phyloP scores from a whole-genome alignment of 2,797 vertebrate genomes.

The Onychomys leucogaster region DNA sequence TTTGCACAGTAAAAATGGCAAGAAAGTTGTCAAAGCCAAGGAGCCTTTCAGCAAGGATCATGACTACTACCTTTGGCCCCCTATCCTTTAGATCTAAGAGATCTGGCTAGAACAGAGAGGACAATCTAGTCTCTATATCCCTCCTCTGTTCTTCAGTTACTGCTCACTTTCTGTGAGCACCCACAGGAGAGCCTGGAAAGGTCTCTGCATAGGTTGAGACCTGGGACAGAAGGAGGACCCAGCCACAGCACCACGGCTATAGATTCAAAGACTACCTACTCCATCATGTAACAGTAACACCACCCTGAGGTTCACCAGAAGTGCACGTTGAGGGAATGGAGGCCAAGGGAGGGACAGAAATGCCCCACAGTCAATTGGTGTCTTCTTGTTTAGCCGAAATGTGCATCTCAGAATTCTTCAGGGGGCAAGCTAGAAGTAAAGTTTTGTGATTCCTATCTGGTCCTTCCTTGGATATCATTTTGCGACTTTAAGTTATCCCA shows the following conservation, averaged over 20 bases:
- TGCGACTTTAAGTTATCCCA: not conserved
- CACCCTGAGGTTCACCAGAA: not conserved
- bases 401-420: constrained; percentile 24
- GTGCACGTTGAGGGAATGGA: not conserved
- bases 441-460: not conserved
- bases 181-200: not conserved
- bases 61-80: not conserved
- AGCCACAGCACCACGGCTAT: rapidly evolving
- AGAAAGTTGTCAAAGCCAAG: not conserved
- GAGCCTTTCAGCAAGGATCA: not conserved
- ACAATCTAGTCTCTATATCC: not conserved
- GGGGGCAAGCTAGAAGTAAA: not conserved
- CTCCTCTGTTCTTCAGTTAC: not conserved
- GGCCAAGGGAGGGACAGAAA: not conserved
- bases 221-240: not conserved
- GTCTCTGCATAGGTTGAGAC: not conserved
- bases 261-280: no score
- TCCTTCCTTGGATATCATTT: not conserved
- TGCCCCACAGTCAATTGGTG: not conserved
- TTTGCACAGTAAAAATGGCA: not conserved
- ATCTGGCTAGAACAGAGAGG: not conserved
- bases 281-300: not conserved
- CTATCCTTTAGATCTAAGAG: not conserved
- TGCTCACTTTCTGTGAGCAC: not conserved
- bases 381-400: not conserved